Base-by-base conservation (phyloP, 2,113 vertebrate genomes). In the Syngnathus typhle region DNA sequence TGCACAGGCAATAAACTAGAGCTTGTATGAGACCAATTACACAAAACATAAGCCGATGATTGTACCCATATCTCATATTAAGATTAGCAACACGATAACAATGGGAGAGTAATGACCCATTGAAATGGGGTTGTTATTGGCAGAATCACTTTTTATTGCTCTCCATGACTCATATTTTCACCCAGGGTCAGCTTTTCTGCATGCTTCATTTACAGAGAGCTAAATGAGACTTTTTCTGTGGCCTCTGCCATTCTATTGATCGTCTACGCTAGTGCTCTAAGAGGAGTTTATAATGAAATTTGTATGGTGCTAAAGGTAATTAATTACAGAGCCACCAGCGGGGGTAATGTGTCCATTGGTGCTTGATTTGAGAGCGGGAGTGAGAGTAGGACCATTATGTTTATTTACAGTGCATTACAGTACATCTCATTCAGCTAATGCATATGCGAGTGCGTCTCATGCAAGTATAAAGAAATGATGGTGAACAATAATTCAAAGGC, bases 261-360 rank as follows among this genome's bases (percentile, higher is more conserved):
- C 84, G 62, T n/a, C 63, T 60, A 64, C 66, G 75, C 54, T 27
- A 74, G 69, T 76, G 79, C 75, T 72, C 72, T 65, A 73, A 88
- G 79, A 82, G 74, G 69, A 89, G 83, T 85, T 88, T 84, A 85
- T 79, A 76, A 84, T 87, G 87, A 86, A 90, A 90, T 89, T 89
- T 89, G 83, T 85, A 82, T 82, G 72, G 84, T 69, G 80, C 86
- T 86, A 78, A 86, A 86, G 86, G 83, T 88, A 86, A 85, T 91
- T 89, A 91, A 90, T 89, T 89, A 91, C 86, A 87, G 84, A 90
- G 89, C 83, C 74, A 83, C 85, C 82, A 81, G 73, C 1, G 23
- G 56, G 76, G 65, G 54, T 43, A 60, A 72, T 52, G 65, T 51
- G 76, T 60, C 75, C 63, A 67, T 63, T 75, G 37, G 65, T 76